Percentiles rank a stretch among this genome's conserved stretches.
phyloP scores from a whole-genome alignment of 2,113 vertebrate species.

The Cyanocitta stelleri region DNA sequence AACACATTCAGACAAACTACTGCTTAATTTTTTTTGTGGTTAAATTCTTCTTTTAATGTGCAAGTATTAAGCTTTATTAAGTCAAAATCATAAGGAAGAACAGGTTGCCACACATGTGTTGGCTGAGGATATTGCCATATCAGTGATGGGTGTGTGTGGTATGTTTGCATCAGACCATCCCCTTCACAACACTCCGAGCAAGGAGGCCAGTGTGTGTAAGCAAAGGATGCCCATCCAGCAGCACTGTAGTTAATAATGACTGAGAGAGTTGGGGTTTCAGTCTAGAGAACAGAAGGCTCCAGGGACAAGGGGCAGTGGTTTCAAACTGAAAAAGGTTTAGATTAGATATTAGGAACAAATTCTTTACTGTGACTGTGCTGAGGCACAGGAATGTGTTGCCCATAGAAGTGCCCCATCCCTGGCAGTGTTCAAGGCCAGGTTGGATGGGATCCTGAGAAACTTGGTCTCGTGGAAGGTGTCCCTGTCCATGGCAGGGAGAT shows the following conservation, averaged over 20 bases:
- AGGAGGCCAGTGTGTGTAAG: neutral
- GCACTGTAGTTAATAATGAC: neutral
- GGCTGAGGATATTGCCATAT: neutral
- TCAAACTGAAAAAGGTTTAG: neutral
- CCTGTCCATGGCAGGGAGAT: neutral
- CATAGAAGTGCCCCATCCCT: neutral
- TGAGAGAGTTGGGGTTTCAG: neutral
- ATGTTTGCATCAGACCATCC: neutral
- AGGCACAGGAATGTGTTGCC: neutral
- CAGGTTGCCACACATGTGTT: rapidly evolving
- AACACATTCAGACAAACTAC: neutral
- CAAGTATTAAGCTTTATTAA: neutral
- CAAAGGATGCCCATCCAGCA: neutral
- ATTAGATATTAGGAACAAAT: neutral
- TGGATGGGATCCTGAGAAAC: neutral
- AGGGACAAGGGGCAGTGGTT: neutral
- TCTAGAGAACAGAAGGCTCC: neutral
- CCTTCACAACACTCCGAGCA: neutral
- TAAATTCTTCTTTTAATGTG: neutral
- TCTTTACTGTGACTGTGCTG: neutral
- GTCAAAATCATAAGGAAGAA: neutral
- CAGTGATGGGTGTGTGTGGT: neutral
- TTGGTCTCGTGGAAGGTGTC: neutral
- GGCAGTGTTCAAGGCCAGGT: neutral
- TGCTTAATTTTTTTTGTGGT: neutral